A percentile compares a stretch with the other conserved stretches of the same genome.
Conservation (phyloP, 2,113 vertebrate species). For the Rhea americana region DNA sequence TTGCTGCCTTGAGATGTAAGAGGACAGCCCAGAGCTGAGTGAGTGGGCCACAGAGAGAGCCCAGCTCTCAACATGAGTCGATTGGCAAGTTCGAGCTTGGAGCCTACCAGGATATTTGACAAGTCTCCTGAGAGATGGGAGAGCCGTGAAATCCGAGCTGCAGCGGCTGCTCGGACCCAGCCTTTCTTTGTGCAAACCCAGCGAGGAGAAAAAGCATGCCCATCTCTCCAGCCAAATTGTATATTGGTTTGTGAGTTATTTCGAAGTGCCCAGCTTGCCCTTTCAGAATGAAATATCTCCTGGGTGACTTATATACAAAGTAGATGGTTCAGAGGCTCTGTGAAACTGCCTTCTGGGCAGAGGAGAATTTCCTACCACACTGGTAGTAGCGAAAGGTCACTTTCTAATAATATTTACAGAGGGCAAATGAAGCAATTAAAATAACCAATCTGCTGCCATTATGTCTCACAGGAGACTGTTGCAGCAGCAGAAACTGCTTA, state of each 20-base stretch:
- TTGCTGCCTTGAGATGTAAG: neutral
- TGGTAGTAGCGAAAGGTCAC: neutral
- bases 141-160: neutral
- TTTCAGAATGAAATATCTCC: neutral
- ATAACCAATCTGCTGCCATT: neutral
- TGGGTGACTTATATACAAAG: neutral
- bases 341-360: neutral
- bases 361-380: neutral
- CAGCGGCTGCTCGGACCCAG: neutral
- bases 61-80: rapidly evolving
- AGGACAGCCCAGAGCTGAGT: neutral
- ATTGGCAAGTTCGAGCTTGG: neutral
- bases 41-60: rapidly evolving
- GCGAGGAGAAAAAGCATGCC: neutral
- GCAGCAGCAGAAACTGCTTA: neutral
- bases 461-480: neutral
- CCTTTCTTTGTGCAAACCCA: neutral
- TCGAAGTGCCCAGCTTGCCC: neutral
- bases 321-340: neutral
- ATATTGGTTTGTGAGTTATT: neutral
- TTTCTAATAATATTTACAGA: neutral
- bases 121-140: neutral
- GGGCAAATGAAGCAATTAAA: slow-evolving; percentile 9
- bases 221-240: neutral
- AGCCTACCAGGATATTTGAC: neutral